Conservation (phyloP, 2,888 invertebrate species). For the Panzeria rudis region DNA sequence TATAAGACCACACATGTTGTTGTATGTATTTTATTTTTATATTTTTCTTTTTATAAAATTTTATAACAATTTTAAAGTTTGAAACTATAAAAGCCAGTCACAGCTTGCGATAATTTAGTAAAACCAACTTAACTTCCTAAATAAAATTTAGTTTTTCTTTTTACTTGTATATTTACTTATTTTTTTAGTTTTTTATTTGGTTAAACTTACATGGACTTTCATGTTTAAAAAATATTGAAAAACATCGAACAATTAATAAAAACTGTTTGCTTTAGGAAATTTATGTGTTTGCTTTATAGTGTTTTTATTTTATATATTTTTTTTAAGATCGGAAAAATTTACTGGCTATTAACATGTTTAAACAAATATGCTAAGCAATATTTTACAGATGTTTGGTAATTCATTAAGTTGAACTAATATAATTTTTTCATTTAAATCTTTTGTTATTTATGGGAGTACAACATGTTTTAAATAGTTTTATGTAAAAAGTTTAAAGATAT, state of each 20-base stretch:
- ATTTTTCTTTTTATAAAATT: conserved; percentile 12
- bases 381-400: conserved; percentile 18
- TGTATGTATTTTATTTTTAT: background rate
- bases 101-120: conserved; percentile 44
- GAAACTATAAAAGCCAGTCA: conserved; percentile 28
- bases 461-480: too few relatives aligned
- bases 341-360: conserved; percentile 18
- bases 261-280: background rate
- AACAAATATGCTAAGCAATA: conserved; percentile 16
- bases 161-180: background rate
- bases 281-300: background rate
- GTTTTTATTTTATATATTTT: background rate
- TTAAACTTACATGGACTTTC: background rate
- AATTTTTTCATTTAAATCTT: background rate
- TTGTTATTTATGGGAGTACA: background rate
- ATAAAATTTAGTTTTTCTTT: background rate
- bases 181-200: background rate
- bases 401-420: background rate
- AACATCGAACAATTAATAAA: conserved; percentile 5
- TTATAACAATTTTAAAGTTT: conserved; percentile 5
- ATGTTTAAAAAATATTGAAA: background rate
- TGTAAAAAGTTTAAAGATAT: too few relatives aligned
- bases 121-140: conserved; percentile 28
- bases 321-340: background rate
- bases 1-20: background rate